Evolutionary conservation across 2,113 vertebrate species (phyloP).

Genomic region (Apodemus sylvaticus): DNA sequence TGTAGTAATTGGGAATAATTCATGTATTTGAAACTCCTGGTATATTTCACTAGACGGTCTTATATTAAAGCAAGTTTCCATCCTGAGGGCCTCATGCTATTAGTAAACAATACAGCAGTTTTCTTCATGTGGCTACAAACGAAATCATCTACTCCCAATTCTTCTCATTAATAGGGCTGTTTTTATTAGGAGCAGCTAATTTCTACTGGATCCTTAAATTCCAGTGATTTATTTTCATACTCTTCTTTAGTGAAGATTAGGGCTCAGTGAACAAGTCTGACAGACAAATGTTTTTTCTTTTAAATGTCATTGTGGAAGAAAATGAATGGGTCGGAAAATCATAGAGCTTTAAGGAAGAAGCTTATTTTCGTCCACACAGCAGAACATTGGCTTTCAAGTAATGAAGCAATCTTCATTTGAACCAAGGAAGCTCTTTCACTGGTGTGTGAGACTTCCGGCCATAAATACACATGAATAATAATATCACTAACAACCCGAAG

Average conservation of each 20-base stretch:
- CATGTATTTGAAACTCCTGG: neutral
- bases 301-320: neutral
- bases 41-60: neutral
- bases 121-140: neutral
- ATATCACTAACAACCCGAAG: slow-evolving; percentile 64
- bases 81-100: neutral
- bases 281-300: neutral
- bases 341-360: neutral
- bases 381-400: slow-evolving; percentile 21
- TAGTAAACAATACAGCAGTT: neutral
- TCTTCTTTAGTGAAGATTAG: neutral
- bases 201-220: neutral
- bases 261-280: neutral
- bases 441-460: neutral
- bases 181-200: neutral
- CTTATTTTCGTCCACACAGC: slow-evolving; percentile 15
- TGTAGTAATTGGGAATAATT: neutral
- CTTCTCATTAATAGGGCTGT: neutral
- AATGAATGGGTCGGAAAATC: neutral
- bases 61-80: neutral
- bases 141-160: neutral
- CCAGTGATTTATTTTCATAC: neutral
- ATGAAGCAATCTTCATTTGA: neutral
- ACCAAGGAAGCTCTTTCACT: slow-evolving; percentile 3
- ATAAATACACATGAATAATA: slow-evolving; percentile 49